Base-by-base conservation (phyloP, 2,113 vertebrate genomes). In the Podocnemis expansa region DNA sequence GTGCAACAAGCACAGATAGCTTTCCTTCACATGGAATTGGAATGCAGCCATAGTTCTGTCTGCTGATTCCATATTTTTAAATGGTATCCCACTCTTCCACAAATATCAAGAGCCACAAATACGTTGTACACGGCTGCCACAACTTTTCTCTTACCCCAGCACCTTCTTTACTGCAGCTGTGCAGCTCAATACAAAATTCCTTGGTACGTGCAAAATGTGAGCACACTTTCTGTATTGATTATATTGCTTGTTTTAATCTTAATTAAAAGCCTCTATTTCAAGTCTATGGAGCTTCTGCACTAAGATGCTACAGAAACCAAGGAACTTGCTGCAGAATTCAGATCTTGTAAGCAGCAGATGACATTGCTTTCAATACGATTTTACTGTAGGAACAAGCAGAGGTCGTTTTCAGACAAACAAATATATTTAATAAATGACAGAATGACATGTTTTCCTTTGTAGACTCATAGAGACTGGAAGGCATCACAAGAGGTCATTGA, bases 31-130 rank as follows among this genome's bases (percentile, higher is more conserved):
- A 17, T 34, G 63, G 24, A 34, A 27, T 19, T 54, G 34, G 8
- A 19, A 7, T 2, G 2, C 5, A n/a, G 2, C 14, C 21, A 22
- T 10, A 0, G 6, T 41, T 83, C 63, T 55, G 47, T 80, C 34
- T 47, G 1, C 21, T 34, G n/a, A 8, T 14, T 63, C 38, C 25
- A 58, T 10, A 10, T 0, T 22, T 43, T 43, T 25, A 43, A 75
- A 75, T 41, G 27, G 21, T 29, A 60, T 60, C 29, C 58, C 58
- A 60, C 17, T 13, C 52, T 47, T 73, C 38, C 21, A 41, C 10
- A 0, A 1, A 4, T 5, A 24, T 9, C 55, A 43, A 49, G 58
- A 73, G 1, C 1, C 9, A 29, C 41, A 8, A 6, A 11, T 14
- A 21, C 41, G 14, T 49, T 4, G 3, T 1, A 5, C 7, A 14